Conservation (phyloP, 2,113 vertebrate genomes). For the Oncorhynchus mykiss region DNA sequence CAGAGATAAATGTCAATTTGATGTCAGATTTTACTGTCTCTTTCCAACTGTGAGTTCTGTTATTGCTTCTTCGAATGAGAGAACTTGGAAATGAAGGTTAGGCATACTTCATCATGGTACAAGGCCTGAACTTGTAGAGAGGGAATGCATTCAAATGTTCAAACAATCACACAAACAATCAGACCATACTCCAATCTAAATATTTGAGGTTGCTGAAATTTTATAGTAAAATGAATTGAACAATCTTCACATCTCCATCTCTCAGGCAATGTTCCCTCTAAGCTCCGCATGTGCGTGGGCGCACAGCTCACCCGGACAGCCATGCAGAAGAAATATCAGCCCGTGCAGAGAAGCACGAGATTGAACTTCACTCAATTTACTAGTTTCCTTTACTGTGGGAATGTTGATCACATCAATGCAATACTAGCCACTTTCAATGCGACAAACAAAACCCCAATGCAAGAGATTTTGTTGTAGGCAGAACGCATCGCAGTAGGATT, state of each 20-base stretch:
- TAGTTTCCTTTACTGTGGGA: too few relatives aligned
- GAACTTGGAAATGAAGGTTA: conserved; percentile 43
- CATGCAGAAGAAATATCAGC: too few relatives aligned
- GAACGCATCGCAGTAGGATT: too few relatives aligned
- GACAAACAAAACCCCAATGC: too few relatives aligned
- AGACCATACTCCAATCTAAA: background rate
- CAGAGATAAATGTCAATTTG: conserved; percentile 67
- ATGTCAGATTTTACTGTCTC: conserved; percentile 56
- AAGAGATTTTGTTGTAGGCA: too few relatives aligned
- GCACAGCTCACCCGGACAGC: too few relatives aligned
- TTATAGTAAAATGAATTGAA: background rate
- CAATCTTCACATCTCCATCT: background rate
- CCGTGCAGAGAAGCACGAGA: too few relatives aligned
- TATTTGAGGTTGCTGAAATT: background rate
- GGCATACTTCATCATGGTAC: background rate
- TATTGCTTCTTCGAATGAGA: conserved; percentile 65
- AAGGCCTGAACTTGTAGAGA: background rate
- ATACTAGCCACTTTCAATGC: too few relatives aligned
- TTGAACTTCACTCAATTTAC: too few relatives aligned
- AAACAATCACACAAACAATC: too few relatives aligned
- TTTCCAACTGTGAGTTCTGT: conserved; percentile 58
- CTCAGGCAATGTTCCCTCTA: conserved; percentile 7
- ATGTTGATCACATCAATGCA: too few relatives aligned
- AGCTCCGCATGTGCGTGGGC: too few relatives aligned
- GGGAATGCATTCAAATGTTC: background rate